Evolutionary conservation across 2,113 vertebrate genomes (phyloP).

Genomic region (Misgurnus mizolepis): DNA sequence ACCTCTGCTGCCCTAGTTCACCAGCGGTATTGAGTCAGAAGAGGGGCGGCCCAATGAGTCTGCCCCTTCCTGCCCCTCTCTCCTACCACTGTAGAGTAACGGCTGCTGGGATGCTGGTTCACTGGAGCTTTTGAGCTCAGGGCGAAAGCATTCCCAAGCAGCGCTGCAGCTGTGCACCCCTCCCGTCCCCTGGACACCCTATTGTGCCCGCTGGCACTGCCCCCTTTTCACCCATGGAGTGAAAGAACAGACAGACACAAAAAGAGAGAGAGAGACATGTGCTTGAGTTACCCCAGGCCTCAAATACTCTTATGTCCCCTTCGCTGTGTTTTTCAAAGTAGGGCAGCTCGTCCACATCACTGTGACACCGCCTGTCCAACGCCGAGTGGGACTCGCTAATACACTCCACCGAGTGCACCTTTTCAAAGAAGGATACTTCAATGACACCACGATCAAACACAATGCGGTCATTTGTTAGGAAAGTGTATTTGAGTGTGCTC

Average conservation of each 20-base stretch:
- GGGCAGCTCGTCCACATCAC: conserved; percentile 69
- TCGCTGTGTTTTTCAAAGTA: conserved; percentile 62
- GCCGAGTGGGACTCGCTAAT: conserved; percentile 56
- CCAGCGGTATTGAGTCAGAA: conserved; percentile 52
- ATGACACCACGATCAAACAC: conserved; percentile 24
- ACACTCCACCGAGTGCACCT: conserved; percentile 45
- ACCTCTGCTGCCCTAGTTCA: conserved; percentile 59
- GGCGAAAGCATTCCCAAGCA: conserved; percentile 56
- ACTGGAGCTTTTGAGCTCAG: conserved; percentile 50
- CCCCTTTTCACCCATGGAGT: conserved; percentile 54
- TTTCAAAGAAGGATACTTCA: conserved; percentile 23
- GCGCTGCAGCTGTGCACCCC: conserved; percentile 62
- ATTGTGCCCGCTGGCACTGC: conserved; percentile 52
- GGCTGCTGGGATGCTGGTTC: conserved; percentile 50
- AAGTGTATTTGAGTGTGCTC: background rate
- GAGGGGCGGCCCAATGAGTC: conserved; percentile 39
- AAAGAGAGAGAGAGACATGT: conserved; percentile 24
- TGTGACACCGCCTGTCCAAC: conserved; percentile 53
- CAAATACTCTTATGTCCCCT: conserved; percentile 34
- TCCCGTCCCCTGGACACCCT: conserved; percentile 37
- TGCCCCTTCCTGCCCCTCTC: conserved; percentile 18
- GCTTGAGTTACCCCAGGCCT: conserved; percentile 53
- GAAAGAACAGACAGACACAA: conserved; percentile 38
- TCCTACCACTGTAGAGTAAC: conserved; percentile 35
- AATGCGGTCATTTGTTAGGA: background rate